A percentile compares a stretch with the other conserved stretches of the same genome.
Conservation (phyloP, 1,140 invertebrate genomes). For the Calycopis cecrops region DNA sequence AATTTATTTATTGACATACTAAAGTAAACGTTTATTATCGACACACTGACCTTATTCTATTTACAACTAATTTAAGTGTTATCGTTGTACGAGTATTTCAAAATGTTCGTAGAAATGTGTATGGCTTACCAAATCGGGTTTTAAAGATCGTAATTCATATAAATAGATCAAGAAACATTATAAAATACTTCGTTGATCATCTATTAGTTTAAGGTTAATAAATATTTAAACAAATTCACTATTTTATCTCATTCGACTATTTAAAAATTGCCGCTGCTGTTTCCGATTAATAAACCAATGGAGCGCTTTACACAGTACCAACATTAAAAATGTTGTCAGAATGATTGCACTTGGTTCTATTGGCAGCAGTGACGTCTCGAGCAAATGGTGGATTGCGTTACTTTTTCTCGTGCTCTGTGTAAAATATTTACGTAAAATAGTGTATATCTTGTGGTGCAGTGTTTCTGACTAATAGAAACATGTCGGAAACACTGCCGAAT, state of each 20-base stretch:
- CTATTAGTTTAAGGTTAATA: too few relatives aligned
- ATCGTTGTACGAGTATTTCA: too few relatives aligned
- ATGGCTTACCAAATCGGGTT: too few relatives aligned
- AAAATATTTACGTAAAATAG: conserved; percentile 76
- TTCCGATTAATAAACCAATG: conserved; percentile 62
- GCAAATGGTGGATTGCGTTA: conserved; percentile 75
- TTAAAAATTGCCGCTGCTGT: conserved; percentile 44
- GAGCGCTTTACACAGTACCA: conserved; percentile 40
- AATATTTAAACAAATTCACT: too few relatives aligned
- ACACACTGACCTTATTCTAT: too few relatives aligned
- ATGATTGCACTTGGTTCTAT: conserved; percentile 55
- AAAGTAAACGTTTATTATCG: too few relatives aligned
- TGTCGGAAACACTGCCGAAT: conserved; percentile 75
- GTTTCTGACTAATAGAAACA: conserved; percentile 69
- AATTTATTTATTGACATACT: too few relatives aligned
- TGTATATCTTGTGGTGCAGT: conserved; percentile 68
- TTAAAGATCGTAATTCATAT: too few relatives aligned
- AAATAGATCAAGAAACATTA: too few relatives aligned
- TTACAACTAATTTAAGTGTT: too few relatives aligned
- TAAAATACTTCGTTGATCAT: too few relatives aligned
- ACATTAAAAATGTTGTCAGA: conserved; percentile 50
- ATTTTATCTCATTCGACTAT: conserved; percentile 14
- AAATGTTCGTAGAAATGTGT: too few relatives aligned
- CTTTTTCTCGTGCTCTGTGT: conserved; percentile 74
- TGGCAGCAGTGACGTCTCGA: conserved; percentile 71